Percentiles rank a stretch among this genome's conserved stretches.
phyloP scores from a whole-genome alignment of 2,797 vertebrate genomes.

The Danio jaintianensis region DNA sequence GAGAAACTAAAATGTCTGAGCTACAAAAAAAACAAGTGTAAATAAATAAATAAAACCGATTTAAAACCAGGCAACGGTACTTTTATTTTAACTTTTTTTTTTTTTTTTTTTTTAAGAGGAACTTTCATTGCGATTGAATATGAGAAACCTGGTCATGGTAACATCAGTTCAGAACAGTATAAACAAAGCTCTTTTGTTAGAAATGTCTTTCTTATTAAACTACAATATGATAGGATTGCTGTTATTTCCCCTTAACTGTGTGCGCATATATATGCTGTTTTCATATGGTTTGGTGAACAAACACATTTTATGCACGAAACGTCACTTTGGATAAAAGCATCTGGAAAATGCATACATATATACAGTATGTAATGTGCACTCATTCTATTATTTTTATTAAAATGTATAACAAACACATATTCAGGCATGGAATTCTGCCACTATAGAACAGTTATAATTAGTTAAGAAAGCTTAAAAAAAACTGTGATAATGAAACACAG shows the following conservation, averaged over 20 bases:
- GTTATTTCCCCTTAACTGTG: not conserved
- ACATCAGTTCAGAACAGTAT: too few species aligned
- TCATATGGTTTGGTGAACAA: not conserved
- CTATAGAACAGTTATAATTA: not conserved
- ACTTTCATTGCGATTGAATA: too few species aligned
- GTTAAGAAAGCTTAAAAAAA: not conserved
- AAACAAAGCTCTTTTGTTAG: too few species aligned
- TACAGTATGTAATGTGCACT: too few species aligned
- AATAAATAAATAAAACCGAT: not conserved
- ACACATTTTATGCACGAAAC: not conserved
- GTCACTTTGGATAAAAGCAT: too few species aligned
- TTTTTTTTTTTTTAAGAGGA: too few species aligned
- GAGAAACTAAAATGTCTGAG: not conserved
- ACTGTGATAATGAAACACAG: not conserved
- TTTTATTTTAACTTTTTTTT: too few species aligned
- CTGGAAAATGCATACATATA: too few species aligned
- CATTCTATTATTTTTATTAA: not conserved
- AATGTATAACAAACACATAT: not conserved
- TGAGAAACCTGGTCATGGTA: too few species aligned
- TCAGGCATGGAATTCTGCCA: not conserved
- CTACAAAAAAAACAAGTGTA: too few species aligned
- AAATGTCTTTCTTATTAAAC: not conserved
- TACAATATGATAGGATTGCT: not conserved
- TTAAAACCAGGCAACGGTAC: not conserved
- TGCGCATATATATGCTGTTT: not conserved